Evolutionary conservation across 2,797 vertebrate genomes (phyloP).

Genomic region (Ispidina picta): DNA sequence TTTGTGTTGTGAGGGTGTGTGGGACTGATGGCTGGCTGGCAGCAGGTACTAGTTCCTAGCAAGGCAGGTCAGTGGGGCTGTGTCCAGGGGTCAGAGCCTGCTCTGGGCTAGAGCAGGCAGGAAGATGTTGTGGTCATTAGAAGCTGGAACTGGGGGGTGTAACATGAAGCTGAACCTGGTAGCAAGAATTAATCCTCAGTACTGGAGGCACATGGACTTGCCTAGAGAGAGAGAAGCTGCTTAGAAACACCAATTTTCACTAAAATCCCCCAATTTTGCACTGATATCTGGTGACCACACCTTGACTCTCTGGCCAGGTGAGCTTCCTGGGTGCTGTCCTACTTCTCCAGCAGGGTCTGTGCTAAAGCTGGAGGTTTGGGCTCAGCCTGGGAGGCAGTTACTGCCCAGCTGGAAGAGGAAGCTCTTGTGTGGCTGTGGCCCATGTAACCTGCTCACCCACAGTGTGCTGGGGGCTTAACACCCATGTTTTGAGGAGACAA

Average conservation of each 20-base stretch:
- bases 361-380: rapidly evolving
- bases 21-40: rapidly evolving
- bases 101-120: rapidly evolving
- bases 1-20: rapidly evolving
- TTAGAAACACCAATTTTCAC: rapidly evolving
- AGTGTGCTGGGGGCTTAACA: rapidly evolving
- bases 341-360: not conserved
- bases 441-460: rapidly evolving
- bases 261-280: not conserved
- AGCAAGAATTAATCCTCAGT: not conserved
- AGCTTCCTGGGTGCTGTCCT: not conserved
- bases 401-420: not conserved
- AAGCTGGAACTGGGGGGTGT: rapidly evolving
- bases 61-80: not conserved
- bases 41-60: not conserved
- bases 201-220: rapidly evolving
- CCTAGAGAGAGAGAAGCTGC: not conserved
- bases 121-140: not conserved
- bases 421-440: rapidly evolving
- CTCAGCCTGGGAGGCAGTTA: rapidly evolving
- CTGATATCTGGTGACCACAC: rapidly evolving
- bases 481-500: not conserved
- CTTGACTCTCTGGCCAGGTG: not conserved
- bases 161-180: rapidly evolving
- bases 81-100: not conserved